phyloP scores from a whole-genome alignment of 2,888 invertebrate species.

The Cryptosula pallasiana region DNA sequence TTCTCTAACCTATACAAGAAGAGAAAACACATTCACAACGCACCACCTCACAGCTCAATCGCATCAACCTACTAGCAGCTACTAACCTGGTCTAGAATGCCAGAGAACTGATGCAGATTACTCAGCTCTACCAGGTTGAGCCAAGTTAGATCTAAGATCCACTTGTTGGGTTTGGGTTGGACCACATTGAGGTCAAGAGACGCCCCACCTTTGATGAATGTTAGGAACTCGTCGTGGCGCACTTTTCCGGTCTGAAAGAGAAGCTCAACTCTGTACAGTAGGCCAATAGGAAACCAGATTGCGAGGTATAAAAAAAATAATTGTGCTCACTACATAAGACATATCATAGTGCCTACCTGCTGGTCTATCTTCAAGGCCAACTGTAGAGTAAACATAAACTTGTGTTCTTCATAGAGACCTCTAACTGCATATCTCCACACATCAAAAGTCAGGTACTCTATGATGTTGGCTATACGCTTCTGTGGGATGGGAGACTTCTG shows the following conservation, averaged over 20 bases:
- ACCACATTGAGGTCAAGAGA: slow-evolving; percentile 53
- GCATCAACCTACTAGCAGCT: background rate
- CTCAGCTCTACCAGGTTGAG: slow-evolving; percentile 53
- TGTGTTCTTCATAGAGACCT: slow-evolving; percentile 52
- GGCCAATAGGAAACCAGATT: too few relatives aligned
- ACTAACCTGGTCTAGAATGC: slow-evolving; percentile 50
- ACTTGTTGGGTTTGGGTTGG: slow-evolving; percentile 50
- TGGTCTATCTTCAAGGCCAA: slow-evolving; percentile 53
- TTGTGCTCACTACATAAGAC: too few relatives aligned
- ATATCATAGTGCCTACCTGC: slow-evolving; percentile 34
- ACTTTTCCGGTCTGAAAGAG: slow-evolving; percentile 36
- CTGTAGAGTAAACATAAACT: slow-evolving; percentile 52
- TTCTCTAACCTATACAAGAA: too few relatives aligned
- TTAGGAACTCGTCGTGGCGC: slow-evolving; percentile 49
- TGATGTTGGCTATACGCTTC: slow-evolving; percentile 53
- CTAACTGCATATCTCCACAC: slow-evolving; percentile 52
- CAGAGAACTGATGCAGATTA: slow-evolving; percentile 53
- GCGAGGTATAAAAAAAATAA: too few relatives aligned
- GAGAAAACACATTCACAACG: too few relatives aligned
- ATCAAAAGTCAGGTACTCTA: slow-evolving; percentile 53
- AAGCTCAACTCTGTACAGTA: too few relatives aligned
- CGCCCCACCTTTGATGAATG: slow-evolving; percentile 53
- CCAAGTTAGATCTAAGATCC: slow-evolving; percentile 54
- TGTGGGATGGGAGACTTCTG: slow-evolving; percentile 49
- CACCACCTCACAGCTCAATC: too few relatives aligned